These are phyloP conservation scores for Anticlea derivata DNA, from an alignment of 2,888 invertebrate genomes.

Conservation along the genomic window DNA sequence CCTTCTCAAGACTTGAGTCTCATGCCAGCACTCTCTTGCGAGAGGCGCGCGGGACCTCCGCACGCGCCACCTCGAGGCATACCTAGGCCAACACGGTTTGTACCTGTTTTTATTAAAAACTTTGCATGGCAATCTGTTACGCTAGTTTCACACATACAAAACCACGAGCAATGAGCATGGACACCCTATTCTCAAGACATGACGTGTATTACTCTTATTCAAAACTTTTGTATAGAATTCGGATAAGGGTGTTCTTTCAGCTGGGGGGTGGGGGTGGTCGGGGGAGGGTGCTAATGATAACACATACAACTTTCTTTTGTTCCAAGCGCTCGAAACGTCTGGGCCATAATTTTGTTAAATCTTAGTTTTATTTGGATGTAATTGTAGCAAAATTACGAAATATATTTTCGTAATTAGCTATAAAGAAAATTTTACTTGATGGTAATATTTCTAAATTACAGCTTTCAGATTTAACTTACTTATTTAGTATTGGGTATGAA, in stretches of 20 bases:
- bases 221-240: constrained; percentile 80
- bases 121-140: no score
- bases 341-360: constrained; percentile 37
- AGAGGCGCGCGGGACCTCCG: no score
- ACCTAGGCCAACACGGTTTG: no score
- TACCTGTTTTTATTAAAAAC: no score
- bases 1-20: no score
- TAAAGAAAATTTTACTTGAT: no score
- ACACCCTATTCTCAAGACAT: constrained; percentile 60
- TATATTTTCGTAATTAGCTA: not conserved
- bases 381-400: not conserved
- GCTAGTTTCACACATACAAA: not conserved
- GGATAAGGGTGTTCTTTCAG: constrained; percentile 60
- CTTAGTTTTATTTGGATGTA: constrained; percentile 29
- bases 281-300: constrained; percentile 57
- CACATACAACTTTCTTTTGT: constrained; percentile 61
- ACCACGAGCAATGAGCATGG: constrained; percentile 34
- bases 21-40: no score
- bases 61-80: no score
- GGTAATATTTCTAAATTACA: no score
- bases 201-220: constrained; percentile 80
- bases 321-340: constrained; percentile 44
- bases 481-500: no score
- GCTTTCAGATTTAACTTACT: no score
- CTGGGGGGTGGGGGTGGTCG: constrained; percentile 25